Evolutionary conservation across 2,113 vertebrate species (phyloP).

Genomic region (Archilochus colubris): DNA sequence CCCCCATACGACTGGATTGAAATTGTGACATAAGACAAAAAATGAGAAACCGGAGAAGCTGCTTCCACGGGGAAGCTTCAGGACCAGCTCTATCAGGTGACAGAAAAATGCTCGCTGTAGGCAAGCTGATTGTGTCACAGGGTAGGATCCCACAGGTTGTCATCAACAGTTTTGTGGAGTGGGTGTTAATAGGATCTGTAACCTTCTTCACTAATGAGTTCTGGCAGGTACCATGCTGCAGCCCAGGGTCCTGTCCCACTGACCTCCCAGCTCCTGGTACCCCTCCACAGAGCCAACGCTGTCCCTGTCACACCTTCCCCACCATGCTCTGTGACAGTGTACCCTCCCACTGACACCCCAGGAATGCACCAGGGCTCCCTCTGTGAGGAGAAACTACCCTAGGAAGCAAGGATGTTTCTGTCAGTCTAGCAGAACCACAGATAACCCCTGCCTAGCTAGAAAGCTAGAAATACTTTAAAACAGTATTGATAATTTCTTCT

Average conservation of each 20-base stretch:
- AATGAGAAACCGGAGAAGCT: background rate
- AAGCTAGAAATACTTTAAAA: background rate
- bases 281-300: background rate
- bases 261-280: background rate
- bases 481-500: background rate
- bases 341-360: background rate
- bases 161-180: background rate
- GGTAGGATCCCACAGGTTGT: background rate
- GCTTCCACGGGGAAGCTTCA: background rate
- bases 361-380: fast-evolving
- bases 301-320: fast-evolving
- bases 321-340: fast-evolving
- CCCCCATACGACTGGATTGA: background rate
- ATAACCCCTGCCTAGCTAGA: background rate
- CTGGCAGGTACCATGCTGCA: background rate
- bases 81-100: background rate
- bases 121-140: background rate
- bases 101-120: background rate
- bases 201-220: background rate
- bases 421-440: background rate
- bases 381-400: background rate
- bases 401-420: background rate
- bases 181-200: background rate
- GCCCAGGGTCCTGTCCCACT: background rate
- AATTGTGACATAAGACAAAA: background rate